Base-by-base conservation (phyloP, 2,113 vertebrate species). In the Cathartes aura region DNA sequence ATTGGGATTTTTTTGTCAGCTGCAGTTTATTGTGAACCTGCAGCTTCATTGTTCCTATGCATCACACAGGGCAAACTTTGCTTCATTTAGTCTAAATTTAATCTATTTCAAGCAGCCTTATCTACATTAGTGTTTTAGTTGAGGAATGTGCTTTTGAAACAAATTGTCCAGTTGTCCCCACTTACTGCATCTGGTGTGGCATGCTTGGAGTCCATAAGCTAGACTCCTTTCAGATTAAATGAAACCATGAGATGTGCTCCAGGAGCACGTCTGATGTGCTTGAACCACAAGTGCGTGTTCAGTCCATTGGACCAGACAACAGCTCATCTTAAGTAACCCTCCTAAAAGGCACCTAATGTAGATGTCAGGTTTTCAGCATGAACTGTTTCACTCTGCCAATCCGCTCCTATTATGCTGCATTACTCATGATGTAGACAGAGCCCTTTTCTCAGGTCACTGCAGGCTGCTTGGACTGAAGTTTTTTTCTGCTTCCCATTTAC, bases 381-480 rank as follows among this genome's bases (percentile, higher is more conserved):
- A 92, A 38, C 75, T 89, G 30, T 66, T 93, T 29, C 62, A 20
- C 43, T 76, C 59, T 66, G 53, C 86, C 0, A 3, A 53, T 68
- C 58, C 0, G 1, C 58, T 67, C 86, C 71, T 55, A 3, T 63
- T 82, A 56, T 7, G 55, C 58, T 73, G 45, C 88, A 36, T 80
- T 79, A 30, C 68, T 86, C 11, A 1, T 56, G 48, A n/a, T 67
- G 58, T 10, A 88, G 81, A 16, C 45, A 84, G 68, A 82, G 58
- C 29, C 50, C 75, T 89, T 90, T 81, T 36, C 86, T 83, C 40
- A 90, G 91, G 45, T 92, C 89, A 83, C 36, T 76, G 58, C 58
- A 92, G 53, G 40, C 66, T 92, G 23, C 82, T 90, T 47, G n/a
- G 20, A 42, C 82, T 67, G 60, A 85, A 45, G 10, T 74, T 5